Base-by-base conservation (phyloP, 2,888 invertebrate genomes). In the Caenorhabditis sp. region DNA sequence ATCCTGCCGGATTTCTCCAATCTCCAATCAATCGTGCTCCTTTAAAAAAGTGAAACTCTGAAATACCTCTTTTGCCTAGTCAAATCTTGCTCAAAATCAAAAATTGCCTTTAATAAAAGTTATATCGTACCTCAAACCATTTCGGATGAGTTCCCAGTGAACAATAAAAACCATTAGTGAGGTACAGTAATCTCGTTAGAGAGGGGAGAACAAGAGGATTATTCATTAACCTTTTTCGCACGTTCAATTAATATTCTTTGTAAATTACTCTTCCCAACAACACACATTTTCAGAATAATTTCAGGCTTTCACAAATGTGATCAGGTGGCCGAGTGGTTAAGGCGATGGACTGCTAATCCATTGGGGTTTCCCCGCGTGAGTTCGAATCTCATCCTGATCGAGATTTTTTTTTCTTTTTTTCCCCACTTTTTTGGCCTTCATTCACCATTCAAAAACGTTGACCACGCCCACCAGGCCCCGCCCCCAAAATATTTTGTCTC, bases 311-410 rank as follows among this genome's bases (percentile, higher is more conserved):
- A 4, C 4, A 6, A 4, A 31, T 43, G 74, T 76, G 76, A 81
- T 80, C 81, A 83, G 81, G 83, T 85, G 85, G 85, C 85, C 85
- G 85, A 85, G 85, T 85, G 85, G 85, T 85, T 85, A 85, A 86
- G 85, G 85, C 85, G 85, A 83, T 84, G 83, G 84, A 84, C 84
- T 84, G 84, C 84, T 84, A 84, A 84, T 84, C 84, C 84, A 84
- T 81, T 84, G 83, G 83, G 84, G 68, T 82, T 79, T 84, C 68
- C 84, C 83, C 84, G 84, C 83, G 83, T 81, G 83, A 82, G 84
- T 84, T 84, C 84, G 84, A 84, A 84, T 84, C 84, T 79, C 79
- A 78, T 81, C 81, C 78, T 79, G 78, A 77, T 76, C 80, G 78
- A 74, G 75, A 21, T n/a, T 53, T 53, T 53, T 53, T 21, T 23